A percentile compares a stretch with the other conserved stretches of the same genome.
phyloP scores from a whole-genome alignment of 2,797 vertebrate genomes.

The Hephaestus fuliginosus region DNA sequence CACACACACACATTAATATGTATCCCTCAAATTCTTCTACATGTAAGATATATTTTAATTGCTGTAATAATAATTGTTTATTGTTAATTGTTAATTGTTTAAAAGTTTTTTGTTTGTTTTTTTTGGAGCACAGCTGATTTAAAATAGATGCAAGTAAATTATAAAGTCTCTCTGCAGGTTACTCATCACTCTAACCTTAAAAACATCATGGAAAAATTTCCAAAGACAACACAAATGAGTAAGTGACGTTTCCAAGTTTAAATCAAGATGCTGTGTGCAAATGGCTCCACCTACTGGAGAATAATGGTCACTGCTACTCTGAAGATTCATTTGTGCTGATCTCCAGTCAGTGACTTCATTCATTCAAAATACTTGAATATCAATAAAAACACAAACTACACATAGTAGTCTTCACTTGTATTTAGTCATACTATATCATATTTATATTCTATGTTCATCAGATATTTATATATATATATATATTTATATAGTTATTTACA shows the following conservation, averaged over 20 bases:
- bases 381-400: slow-evolving; percentile 37
- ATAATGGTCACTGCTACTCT: neutral
- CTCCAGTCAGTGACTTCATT: neutral
- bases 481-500: slow-evolving; percentile 85
- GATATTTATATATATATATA: slow-evolving; percentile 78
- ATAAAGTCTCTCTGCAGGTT: neutral
- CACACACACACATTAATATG: no score
- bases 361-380: neutral
- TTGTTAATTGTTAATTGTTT: no score
- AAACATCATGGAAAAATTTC: neutral
- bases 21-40: neutral
- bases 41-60: neutral
- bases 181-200: neutral
- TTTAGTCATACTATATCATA: slow-evolving; percentile 85
- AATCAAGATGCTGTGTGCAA: neutral
- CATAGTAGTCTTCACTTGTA: slow-evolving; percentile 50
- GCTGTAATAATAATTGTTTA: no score
- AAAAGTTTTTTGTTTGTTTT: no score
- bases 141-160: neutral
- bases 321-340: neutral
- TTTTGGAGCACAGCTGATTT: neutral
- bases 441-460: slow-evolving; percentile 80
- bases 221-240: neutral
- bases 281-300: slow-evolving; percentile 57
- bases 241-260: neutral